These are phyloP conservation scores for Spilogale gracilis DNA, from an alignment of 2,113 vertebrate genomes.

Conservation along the genomic window DNA sequence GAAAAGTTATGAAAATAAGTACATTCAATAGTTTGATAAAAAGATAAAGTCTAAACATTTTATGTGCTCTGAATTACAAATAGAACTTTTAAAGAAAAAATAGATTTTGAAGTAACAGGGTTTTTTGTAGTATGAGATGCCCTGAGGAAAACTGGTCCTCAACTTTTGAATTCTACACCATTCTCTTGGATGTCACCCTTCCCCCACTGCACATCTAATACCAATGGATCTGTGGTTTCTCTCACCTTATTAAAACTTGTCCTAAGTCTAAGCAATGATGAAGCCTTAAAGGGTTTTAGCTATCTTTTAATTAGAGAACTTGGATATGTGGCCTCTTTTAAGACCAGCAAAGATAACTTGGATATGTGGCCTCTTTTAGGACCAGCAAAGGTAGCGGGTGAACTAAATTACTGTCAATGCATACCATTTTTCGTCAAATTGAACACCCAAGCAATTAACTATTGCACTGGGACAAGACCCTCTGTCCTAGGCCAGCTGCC, in stretches of 20 bases:
- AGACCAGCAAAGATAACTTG: background rate
- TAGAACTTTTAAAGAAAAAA: background rate
- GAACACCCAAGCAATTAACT: background rate
- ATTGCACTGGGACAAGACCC: background rate
- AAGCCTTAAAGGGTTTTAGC: background rate
- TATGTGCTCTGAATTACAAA: background rate
- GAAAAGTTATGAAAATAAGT: conserved; percentile 11
- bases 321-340: background rate
- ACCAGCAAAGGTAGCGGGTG: background rate
- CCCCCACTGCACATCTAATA: background rate
- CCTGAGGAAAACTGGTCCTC: background rate
- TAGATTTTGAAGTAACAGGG: background rate
- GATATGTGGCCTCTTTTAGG: background rate
- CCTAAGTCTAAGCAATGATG: background rate
- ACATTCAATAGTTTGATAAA: background rate
- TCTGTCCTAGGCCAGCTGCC: background rate
- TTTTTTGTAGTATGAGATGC: background rate
- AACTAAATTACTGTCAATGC: background rate
- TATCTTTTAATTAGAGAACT: background rate
- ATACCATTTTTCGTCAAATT: background rate
- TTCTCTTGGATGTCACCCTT: background rate
- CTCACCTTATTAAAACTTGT: background rate
- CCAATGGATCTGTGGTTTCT: background rate
- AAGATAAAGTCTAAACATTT: conserved; percentile 4
- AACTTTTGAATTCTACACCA: background rate